phyloP scores from a whole-genome alignment of 2,797 vertebrate genomes.

The Pangasius djambal region DNA sequence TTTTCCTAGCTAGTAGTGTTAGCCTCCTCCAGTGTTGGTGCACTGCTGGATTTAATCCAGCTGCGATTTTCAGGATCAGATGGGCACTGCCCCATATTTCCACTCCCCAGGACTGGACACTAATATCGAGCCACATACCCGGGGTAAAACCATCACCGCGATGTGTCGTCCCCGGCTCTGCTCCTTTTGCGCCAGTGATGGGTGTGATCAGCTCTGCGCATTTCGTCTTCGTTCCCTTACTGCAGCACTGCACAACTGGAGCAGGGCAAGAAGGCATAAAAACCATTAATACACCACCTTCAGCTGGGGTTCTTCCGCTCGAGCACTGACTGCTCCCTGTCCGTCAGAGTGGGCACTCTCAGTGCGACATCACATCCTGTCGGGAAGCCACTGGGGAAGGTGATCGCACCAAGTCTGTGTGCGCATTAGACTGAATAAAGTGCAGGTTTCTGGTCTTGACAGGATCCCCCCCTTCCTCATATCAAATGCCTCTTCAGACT shows the following conservation, averaged over 20 bases:
- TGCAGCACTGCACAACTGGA: neutral
- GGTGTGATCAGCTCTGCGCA: conserved; percentile 48
- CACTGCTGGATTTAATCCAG: neutral
- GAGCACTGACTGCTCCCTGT: neutral
- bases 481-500: neutral
- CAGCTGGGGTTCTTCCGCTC: neutral
- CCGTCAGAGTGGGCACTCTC: neutral
- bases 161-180: neutral
- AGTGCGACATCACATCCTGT: conserved; percentile 58
- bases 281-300: neutral
- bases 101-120: neutral
- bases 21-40: neutral
- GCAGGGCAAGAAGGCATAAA: neutral
- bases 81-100: neutral
- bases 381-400: conserved; percentile 26
- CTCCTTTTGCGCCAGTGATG: conserved; percentile 31
- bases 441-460: neutral
- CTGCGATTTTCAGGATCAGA: neutral
- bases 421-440: neutral
- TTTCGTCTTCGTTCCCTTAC: neutral
- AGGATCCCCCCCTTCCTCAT: too few species aligned
- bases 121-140: neutral
- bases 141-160: neutral
- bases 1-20: neutral
- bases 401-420: neutral